These are phyloP conservation scores for Helostoma temminkii DNA, from an alignment of 2,797 vertebrate species.

Conservation along the genomic window DNA sequence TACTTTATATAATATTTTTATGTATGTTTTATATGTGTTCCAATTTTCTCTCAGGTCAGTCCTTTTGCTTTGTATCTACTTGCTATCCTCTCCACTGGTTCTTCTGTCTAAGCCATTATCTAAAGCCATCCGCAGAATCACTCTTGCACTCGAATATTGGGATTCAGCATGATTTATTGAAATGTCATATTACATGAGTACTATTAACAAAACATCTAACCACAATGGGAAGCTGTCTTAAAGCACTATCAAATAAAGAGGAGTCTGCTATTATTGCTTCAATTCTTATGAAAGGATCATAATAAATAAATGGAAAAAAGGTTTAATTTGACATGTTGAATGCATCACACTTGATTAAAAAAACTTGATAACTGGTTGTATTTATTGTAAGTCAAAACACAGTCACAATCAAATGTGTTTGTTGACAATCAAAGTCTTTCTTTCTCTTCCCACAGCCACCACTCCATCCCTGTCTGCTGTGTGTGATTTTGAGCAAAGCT, in stretches of 20 bases:
- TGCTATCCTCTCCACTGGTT: not conserved
- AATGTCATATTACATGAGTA: slow-evolving; percentile 16
- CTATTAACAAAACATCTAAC: slow-evolving; percentile 42
- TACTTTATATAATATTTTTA: not conserved
- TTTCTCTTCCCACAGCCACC: slow-evolving; percentile 68
- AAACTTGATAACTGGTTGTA: not conserved
- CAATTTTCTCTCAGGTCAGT: not conserved
- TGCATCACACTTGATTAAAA: slow-evolving; percentile 6
- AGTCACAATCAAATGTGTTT: not conserved
- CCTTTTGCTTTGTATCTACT: not conserved
- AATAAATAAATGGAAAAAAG: not conserved
- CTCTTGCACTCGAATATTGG: slow-evolving; percentile 17
- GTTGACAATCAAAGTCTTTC: slow-evolving; percentile 17
- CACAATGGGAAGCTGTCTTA: slow-evolving; percentile 16
- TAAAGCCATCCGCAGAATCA: not conserved
- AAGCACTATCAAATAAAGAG: slow-evolving; percentile 12
- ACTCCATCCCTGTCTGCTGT: slow-evolving; percentile 87
- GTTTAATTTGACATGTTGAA: slow-evolving; percentile 6
- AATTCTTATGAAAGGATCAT: slow-evolving; percentile 11
- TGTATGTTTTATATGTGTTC: not conserved
- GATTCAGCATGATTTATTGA: slow-evolving; percentile 29
- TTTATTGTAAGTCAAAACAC: slow-evolving; percentile 4
- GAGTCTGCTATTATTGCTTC: not conserved
- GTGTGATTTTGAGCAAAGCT: slow-evolving; percentile 91
- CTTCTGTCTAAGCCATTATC: not conserved